These are phyloP conservation scores for Amblyjoppa fuscipennis DNA, from an alignment of 2,888 invertebrate species.

Conservation along the genomic window DNA sequence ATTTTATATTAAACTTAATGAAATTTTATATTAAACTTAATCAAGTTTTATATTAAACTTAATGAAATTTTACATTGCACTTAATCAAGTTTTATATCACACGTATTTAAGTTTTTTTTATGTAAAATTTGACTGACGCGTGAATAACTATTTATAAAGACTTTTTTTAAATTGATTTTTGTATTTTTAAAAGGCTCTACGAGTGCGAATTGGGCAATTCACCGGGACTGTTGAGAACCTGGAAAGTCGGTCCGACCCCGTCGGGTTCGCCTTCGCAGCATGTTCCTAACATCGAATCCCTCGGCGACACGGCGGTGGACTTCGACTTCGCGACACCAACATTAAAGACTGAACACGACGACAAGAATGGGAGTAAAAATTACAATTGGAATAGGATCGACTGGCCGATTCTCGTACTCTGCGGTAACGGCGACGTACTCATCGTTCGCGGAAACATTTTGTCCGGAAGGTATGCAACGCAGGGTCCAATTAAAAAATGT, in stretches of 20 bases:
- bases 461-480: slow-evolving; percentile 84
- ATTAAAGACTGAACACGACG: slow-evolving; percentile 70
- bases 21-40: background rate
- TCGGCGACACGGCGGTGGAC: slow-evolving; percentile 95
- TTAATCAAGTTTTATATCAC: background rate
- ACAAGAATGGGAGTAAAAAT: slow-evolving; percentile 68
- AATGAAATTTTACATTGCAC: background rate
- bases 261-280: slow-evolving; percentile 77
- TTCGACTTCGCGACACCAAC: slow-evolving; percentile 92
- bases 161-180: background rate
- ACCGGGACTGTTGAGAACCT: slow-evolving; percentile 84
- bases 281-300: slow-evolving; percentile 85
- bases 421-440: slow-evolving; percentile 94
- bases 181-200: slow-evolving; percentile 80
- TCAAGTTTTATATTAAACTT: background rate
- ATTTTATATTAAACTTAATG: background rate
- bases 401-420: slow-evolving; percentile 92
- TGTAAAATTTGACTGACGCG: background rate
- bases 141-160: background rate
- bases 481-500: background rate
- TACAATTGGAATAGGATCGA: slow-evolving; percentile 84
- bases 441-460: slow-evolving; percentile 85
- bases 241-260: slow-evolving; percentile 86
- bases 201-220: slow-evolving; percentile 82
- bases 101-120: background rate